Evolutionary conservation across 2,797 vertebrate species (phyloP).

Genomic region (Gallinago solitaria): DNA sequence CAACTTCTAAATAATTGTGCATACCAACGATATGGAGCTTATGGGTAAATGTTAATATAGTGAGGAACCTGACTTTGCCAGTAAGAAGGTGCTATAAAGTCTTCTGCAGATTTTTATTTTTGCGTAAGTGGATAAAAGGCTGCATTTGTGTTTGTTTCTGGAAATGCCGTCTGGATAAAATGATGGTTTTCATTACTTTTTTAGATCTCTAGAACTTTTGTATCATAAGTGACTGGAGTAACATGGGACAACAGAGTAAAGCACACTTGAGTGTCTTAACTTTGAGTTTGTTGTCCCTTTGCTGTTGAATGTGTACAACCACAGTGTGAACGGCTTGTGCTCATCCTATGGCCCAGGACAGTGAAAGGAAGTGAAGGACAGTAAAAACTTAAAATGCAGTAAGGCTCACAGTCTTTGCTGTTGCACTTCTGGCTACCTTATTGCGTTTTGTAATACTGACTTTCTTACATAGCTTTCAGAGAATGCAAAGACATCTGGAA

Average conservation of each 20-base stretch:
- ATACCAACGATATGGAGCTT: neutral
- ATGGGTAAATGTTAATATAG: neutral
- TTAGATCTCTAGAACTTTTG: neutral
- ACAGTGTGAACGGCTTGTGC: neutral
- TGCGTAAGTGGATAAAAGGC: neutral
- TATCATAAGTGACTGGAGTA: neutral
- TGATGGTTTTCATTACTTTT: neutral
- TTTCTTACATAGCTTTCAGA: neutral
- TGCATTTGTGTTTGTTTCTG: neutral
- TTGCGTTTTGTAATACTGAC: neutral
- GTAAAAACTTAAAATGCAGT: neutral
- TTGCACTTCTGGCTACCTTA: neutral
- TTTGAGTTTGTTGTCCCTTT: neutral
- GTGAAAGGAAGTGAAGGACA: neutral
- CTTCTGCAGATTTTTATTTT: neutral
- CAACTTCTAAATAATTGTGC: neutral
- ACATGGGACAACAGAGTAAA: neutral
- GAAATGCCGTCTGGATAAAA: neutral
- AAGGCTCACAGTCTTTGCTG: neutral
- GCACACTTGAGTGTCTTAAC: accelerated
- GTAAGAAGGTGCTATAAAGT: neutral
- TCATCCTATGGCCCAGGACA: neutral
- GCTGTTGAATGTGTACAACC: neutral
- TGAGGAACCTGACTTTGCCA: neutral
- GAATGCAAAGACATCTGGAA: neutral